Evolutionary conservation across 2,113 vertebrate species (phyloP), one percentile per base, ranked within the genome.

Genomic region (Zosterops hypoxanthus): DNA sequence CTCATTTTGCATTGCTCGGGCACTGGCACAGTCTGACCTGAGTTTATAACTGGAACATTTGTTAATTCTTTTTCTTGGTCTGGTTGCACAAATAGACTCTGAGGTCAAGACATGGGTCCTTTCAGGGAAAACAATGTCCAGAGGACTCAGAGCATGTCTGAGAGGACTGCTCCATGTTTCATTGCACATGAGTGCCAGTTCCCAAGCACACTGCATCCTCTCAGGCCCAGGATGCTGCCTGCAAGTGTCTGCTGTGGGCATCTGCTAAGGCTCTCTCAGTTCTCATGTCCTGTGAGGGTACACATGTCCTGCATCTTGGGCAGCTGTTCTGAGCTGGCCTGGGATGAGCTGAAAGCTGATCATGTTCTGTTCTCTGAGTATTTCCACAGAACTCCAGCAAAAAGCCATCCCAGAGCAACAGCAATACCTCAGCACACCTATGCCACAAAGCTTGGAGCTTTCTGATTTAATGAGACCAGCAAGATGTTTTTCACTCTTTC

Each of bases 141-240:
- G 52, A 75, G 28, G 8, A 20, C 15, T 84, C 31, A 53, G 34
- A 59, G 31, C 17, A 23, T 8, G 28, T 57, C 28, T 78, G 82
- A 57, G 4, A 57, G 42, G 6, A 14, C 4, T 10, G 42, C 19
- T 12, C 3, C 1, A 7, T 31, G 4, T 59, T 86, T 73, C 23
- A 34, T 8, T 1, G 0, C 16, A 11, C 17, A 1, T 0, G 3
- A 46, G 14, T 36, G 19, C 7, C 42, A 8, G 15, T 15, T 85
- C 56, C 36, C 6, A 4, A 69, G 50, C 6, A 23, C 24, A 4
- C 7, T 65, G 46, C 19, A 46, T 16, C 50, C 24, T 41, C 15
- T 2, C 17, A 49, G 41, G 21, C 31, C 22, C 18, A 26, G 31
- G 28, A 66, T 22, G 3, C 29, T 44, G 15, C 24, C 18, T 14